Evolutionary conservation across 53 echinoderm and acorn worm genomes (phyloP).

Genomic region (Henricia sp.): DNA sequence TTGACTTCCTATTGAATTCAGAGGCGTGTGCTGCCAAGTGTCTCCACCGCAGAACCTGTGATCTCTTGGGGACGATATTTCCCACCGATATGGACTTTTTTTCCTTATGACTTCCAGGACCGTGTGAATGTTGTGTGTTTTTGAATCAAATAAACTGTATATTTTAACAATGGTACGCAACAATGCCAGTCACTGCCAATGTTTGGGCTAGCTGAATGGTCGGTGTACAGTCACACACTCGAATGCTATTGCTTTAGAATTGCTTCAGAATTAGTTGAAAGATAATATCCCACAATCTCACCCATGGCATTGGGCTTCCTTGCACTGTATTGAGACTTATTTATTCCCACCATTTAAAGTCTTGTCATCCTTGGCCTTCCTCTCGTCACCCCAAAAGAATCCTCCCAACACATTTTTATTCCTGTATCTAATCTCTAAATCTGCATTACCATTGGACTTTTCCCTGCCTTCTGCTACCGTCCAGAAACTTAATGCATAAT

Average conservation of each 20-base stretch:
- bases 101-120: background rate
- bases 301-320: no score
- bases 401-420: no score
- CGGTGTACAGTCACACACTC: slow-evolving; percentile 7
- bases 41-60: background rate
- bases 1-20: slow-evolving; percentile 6
- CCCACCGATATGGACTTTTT: slow-evolving; percentile 29
- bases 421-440: no score
- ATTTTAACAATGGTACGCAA: slow-evolving; percentile 26
- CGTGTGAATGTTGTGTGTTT: background rate
- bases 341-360: no score
- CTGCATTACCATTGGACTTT: no score
- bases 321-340: no score
- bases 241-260: background rate
- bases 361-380: no score
- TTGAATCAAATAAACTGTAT: slow-evolving; percentile 43
- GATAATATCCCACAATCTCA: background rate
- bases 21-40: background rate
- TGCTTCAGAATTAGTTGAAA: background rate
- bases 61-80: slow-evolving; percentile 17
- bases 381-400: no score
- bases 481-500: no score
- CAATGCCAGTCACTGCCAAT: slow-evolving; percentile 11
- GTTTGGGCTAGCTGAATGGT: slow-evolving; percentile 9
- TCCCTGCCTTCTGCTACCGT: no score